Base-by-base conservation (phyloP, 1,140 invertebrate genomes). In the Venustaconcha ellipsiformis region DNA sequence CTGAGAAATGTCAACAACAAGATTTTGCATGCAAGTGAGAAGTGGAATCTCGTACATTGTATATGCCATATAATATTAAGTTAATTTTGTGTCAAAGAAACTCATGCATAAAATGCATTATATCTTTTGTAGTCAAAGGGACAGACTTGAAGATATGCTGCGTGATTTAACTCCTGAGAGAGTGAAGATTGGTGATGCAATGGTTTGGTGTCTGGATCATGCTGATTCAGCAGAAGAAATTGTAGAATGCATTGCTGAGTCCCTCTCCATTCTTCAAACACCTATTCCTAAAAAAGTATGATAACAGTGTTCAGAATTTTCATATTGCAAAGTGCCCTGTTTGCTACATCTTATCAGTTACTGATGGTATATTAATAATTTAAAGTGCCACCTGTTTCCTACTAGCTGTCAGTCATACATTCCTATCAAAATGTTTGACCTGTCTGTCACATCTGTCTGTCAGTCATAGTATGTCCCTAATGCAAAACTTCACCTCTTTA, bases 151-250 rank as follows among this genome's bases (percentile, higher is more conserved):
- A 91, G 95, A 97, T 88, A 92, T 99, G 81, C 92, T 99, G 57
- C 92, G 97, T 59, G 94, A 94, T 75, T 92, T 99, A 80, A 94
- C 94, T 0, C 96, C 97, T 1, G 95, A 98, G 87, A 92, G 95
- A 80, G 90, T 92, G 69, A 95, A 94, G 89, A 81, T 91, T 55
- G 90, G 86, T 13, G 88, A 99, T 89, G 94, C 94, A 0, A 99
- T 99, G 98, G 94, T 99, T 30, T 99, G 98, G 92, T 99, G 97
- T 90, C 95, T 99, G 73, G 97, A 99, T 87, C 98, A 99, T 91
- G 96, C 97, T 26, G 97, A 99, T 90, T 96, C 97, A 66, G 97
- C 95, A 18, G 97, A 97, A 86, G 98, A 99, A 92, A 96, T 99
- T 73, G 95, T 96, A 66, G 95, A 97, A 79, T 97, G 96, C 88